Evolutionary conservation across 2,888 invertebrate species (phyloP), one percentile per base, ranked within the genome.

Genomic region (Eretmocerus hayati): DNA sequence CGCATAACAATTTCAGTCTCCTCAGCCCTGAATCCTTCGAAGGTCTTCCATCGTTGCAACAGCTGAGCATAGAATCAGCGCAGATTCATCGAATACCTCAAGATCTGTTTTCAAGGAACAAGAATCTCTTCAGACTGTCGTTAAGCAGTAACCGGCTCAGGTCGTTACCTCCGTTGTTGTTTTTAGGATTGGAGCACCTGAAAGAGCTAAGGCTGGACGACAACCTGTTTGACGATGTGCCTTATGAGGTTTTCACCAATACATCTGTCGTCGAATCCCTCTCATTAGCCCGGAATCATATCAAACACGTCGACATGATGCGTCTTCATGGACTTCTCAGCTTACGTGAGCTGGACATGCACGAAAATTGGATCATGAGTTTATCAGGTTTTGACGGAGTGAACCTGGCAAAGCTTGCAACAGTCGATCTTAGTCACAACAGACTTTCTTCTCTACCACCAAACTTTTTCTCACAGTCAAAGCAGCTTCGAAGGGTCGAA

Each of bases 391-490:
- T 90, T 63, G 85, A 84, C 56, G 81, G 84, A 0, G 83, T 85
- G 0, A 83, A 85, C 58, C 74, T 90, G 42, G 85, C 85, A 20
- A 85, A 85, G 59, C 71, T 90, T 38, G 74, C 84, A 26, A 80
- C 80, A 9, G 80, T 89, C 49, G 87, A 90, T 69, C 76, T 90
- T 47, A 87, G 85, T 60, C 80, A 81, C 47, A 90, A 90, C 67
- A 75, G 80, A 58, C 68, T 90, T 56, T 79, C 85, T 23, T 83
- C 85, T 50, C 74, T 90, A 55, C 87, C 89, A 23, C 83, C 85
- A 19, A 89, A 90, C 69, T 89, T 90, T 72, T 83, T 90, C 56
- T 80, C 84, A 57, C 80, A 84, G 64, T 85, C 87, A 8, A 75
- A 79, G 51, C 78, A 82, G 37, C 69, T 90, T 39, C 80, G 85